Base-by-base conservation (phyloP, 2,888 invertebrate genomes). In the Meandrusa payeni region DNA sequence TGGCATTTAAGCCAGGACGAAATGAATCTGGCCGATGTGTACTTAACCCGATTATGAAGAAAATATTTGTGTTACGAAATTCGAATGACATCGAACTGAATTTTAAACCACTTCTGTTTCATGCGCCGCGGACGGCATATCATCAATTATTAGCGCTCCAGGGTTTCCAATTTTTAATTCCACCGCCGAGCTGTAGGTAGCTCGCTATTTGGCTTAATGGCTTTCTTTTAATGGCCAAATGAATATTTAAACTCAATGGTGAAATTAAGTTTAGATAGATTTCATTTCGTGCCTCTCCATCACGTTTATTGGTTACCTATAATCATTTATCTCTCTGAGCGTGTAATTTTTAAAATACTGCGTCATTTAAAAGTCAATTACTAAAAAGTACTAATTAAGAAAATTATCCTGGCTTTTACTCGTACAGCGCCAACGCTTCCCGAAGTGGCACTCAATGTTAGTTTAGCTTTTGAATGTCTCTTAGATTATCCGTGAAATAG, bases 211-310 rank as follows among this genome's bases (percentile, higher is more conserved):
- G 60, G 57, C 65, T 59, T 77, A 80, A 79, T 79, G 79, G 75
- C 70, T n/a, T 71, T 64, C 66, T 71, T 73, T 69, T 69, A 74
- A 78, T 70, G 69, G 59, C 62, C 71, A 51, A 72, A 77, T 80
- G 74, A 80, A 79, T 79, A 78, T 76, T 79, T 74, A 77, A 77
- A 65, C 61, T 60, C 64, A 59, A 61, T 57, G 54, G 62, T 56
- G 59, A 70, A 72, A 74, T 76, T 74, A 69, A 70, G 76, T 74
- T 75, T 61, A 67, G 70, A 75, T 72, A 67, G 70, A 75, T 76
- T 74, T 71, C 71, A 74, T 74, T 71, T 65, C 48, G 41, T 44
- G 48, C 50, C 29, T 17, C 15, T 52, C 50, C 49, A 49, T 51
- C 48, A 40, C 22, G 40, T 46, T 47, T 41, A 43, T 47, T 46